Percentiles rank a stretch among this genome's conserved stretches.
Evolutionary conservation across 2,797 vertebrate species (phyloP).

Genomic region (Kryptopterus vitreolus): DNA sequence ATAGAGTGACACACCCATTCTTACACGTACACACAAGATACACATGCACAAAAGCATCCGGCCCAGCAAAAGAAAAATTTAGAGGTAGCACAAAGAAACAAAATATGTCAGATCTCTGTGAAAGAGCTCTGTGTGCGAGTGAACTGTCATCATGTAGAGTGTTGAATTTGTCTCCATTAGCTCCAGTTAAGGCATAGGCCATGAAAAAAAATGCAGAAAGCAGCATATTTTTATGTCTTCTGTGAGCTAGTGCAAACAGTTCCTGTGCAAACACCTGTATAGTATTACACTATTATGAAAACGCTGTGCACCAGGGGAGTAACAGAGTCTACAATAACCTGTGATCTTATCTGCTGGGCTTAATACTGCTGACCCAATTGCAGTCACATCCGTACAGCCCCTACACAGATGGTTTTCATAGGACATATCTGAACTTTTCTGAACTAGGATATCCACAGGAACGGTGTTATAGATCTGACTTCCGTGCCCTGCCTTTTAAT

Average conservation of each 20-base stretch:
- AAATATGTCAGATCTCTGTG: slow-evolving; percentile 29
- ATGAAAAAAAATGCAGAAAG: neutral
- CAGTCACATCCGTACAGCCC: slow-evolving; percentile 27
- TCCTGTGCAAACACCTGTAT: slow-evolving; percentile 43
- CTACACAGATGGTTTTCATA: slow-evolving; percentile 34
- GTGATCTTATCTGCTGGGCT: slow-evolving; percentile 35
- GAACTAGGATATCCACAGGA: slow-evolving; percentile 17
- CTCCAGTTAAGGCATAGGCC: slow-evolving; percentile 23
- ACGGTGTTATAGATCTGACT: slow-evolving; percentile 17
- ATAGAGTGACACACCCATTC: slow-evolving; percentile 59
- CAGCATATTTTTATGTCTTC: neutral
- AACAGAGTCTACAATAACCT: slow-evolving; percentile 40
- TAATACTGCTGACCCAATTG: slow-evolving; percentile 23
- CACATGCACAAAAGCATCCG: slow-evolving; percentile 55
- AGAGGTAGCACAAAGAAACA: slow-evolving; percentile 20
- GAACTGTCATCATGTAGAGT: slow-evolving; percentile 19
- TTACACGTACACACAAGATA: slow-evolving; percentile 36
- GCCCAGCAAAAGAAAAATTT: slow-evolving; percentile 23
- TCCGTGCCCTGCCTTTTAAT: slow-evolving; percentile 26
- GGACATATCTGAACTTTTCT: slow-evolving; percentile 25
- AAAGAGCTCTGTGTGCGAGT: slow-evolving; percentile 20
- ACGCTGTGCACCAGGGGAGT: slow-evolving; percentile 27
- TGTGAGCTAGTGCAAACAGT: slow-evolving; percentile 24
- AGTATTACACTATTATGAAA: slow-evolving; percentile 43
- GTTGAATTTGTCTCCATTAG: slow-evolving; percentile 27